These are phyloP conservation scores for Campylomormyrus tamandua DNA, from an alignment of 2,113 vertebrate species.

Conservation along the genomic window DNA sequence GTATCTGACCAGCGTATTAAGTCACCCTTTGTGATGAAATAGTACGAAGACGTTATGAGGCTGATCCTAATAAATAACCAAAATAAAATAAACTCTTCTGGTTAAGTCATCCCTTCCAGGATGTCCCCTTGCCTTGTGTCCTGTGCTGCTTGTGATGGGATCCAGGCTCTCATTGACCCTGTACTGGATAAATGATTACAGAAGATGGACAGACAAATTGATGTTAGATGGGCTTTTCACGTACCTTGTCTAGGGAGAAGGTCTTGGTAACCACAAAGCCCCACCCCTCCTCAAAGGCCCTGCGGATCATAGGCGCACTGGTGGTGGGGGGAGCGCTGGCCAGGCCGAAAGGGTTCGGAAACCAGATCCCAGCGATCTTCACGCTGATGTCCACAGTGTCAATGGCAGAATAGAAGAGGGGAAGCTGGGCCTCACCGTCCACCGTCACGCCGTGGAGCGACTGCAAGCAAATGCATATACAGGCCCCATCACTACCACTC, in stretches of 20 bases:
- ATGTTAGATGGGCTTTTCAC: background rate
- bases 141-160: background rate
- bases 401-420: slow-evolving; percentile 60
- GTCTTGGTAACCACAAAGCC: slow-evolving; percentile 90
- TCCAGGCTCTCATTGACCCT: background rate
- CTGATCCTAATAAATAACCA: background rate
- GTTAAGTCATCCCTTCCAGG: background rate
- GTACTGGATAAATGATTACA: background rate
- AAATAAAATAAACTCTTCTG: background rate
- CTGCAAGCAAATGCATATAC: slow-evolving; percentile 44
- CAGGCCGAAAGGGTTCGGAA: slow-evolving; percentile 84
- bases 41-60: background rate
- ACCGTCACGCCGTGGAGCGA: slow-evolving; percentile 59
- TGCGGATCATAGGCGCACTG: slow-evolving; percentile 81
- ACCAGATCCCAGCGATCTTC: slow-evolving; percentile 76
- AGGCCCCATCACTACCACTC: background rate
- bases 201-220: background rate
- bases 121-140: background rate
- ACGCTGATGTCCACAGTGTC: slow-evolving; percentile 74
- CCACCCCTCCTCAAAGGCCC: slow-evolving; percentile 87
- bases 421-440: slow-evolving; percentile 61
- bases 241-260: slow-evolving; percentile 83
- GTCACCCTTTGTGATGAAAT: background rate
- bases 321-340: slow-evolving; percentile 86
- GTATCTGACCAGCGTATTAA: background rate